A percentile compares a stretch with the other conserved stretches of the same genome.
Evolutionary conservation across 1,140 invertebrate species (phyloP).

Genomic region (Heliconius melpomene): DNA sequence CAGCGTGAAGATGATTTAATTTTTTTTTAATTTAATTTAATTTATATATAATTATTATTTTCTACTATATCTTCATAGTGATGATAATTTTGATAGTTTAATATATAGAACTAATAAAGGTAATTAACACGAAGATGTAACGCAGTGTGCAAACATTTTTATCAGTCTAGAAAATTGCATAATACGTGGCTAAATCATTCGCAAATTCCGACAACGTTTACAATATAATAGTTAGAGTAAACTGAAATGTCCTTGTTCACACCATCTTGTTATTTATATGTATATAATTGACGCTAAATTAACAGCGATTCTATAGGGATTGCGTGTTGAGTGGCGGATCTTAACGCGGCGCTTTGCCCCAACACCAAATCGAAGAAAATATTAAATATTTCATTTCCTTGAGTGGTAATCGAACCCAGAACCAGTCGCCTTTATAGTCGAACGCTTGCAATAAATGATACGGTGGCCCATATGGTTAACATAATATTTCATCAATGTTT

Average conservation of each 20-base stretch:
- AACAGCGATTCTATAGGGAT: neutral
- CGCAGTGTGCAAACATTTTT: constrained; percentile 57
- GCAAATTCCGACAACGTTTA: constrained; percentile 47
- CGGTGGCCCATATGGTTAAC: constrained; percentile 37
- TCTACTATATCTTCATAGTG: no score
- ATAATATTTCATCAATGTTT: constrained; percentile 44
- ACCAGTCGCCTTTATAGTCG: no score
- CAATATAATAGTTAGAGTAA: constrained; percentile 44
- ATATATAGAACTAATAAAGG: no score
- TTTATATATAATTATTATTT: no score
- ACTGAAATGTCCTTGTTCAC: constrained; percentile 39
- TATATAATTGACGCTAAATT: neutral
- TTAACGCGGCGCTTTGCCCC: no score
- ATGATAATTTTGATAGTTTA: no score
- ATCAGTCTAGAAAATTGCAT: constrained; percentile 62
- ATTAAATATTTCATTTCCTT: no score
- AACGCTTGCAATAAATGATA: constrained; percentile 44
- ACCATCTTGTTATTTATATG: constrained; percentile 16
- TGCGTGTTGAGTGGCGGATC: no score
- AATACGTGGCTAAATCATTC: constrained; percentile 55
- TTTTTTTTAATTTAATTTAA: no score
- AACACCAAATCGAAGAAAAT: no score
- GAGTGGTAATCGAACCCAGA: no score
- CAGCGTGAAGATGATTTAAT: no score
- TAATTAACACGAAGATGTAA: constrained; percentile 39